phyloP scores from a whole-genome alignment of 2,797 vertebrate species.

The Myripristis jacobus region DNA sequence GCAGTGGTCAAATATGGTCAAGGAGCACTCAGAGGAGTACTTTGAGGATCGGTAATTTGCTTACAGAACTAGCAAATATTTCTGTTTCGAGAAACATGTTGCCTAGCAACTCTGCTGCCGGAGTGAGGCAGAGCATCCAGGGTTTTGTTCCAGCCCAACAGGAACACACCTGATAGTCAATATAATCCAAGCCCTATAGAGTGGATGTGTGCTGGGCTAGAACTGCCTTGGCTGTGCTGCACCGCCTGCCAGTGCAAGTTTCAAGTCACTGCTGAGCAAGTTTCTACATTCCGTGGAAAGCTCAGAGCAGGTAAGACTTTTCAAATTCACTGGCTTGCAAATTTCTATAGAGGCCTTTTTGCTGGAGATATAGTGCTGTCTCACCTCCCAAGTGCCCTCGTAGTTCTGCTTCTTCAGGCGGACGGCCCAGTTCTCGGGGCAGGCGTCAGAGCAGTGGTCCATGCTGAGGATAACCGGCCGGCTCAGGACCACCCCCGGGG shows the following conservation, averaged over 20 bases:
- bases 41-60: conserved; percentile 78
- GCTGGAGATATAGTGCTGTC: conserved; percentile 42
- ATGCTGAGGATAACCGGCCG: conserved; percentile 95
- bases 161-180: conserved; percentile 72
- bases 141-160: conserved; percentile 65
- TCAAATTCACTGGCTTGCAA: conserved; percentile 55
- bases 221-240: conserved; percentile 24
- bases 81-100: conserved; percentile 75
- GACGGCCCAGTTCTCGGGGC: conserved; percentile 96
- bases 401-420: conserved; percentile 97
- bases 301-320: conserved; percentile 47
- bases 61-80: conserved; percentile 60
- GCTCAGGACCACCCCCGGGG: conserved; percentile 95
- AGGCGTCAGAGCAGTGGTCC: conserved; percentile 97
- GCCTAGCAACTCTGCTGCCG: conserved; percentile 73
- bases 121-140: conserved; percentile 39
- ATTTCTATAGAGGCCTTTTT: conserved; percentile 48
- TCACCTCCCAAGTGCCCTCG: conserved; percentile 98
- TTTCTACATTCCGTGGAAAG: conserved; percentile 45
- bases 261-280: conserved; percentile 41
- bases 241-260: conserved; percentile 25
- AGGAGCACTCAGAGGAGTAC: conserved; percentile 74
- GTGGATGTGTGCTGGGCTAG: conserved; percentile 41
- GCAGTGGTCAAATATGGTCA: conserved; percentile 73
- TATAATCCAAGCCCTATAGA: conserved; percentile 67